Evolutionary conservation across 2,888 invertebrate species (phyloP).

Genomic region (Plebejus melissa): DNA sequence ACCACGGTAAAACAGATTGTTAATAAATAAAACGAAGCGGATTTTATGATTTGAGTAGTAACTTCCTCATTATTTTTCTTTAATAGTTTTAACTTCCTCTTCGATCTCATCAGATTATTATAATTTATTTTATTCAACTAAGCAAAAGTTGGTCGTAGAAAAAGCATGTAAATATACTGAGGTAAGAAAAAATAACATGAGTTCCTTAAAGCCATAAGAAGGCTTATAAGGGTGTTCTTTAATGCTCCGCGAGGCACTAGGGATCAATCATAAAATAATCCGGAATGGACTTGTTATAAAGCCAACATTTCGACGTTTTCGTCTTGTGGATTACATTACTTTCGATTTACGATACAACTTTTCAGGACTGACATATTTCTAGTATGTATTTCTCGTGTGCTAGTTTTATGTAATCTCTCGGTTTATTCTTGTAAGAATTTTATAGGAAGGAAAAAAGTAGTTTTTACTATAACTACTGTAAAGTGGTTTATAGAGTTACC

Average conservation of each 20-base stretch:
- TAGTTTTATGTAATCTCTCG: neutral
- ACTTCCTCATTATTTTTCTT: too few species aligned
- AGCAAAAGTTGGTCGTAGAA: neutral
- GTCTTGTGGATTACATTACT: neutral
- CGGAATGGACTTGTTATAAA: constrained; percentile 26
- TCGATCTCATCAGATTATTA: neutral
- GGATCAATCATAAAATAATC: constrained; percentile 25
- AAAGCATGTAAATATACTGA: neutral
- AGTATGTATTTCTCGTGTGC: neutral
- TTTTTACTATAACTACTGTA: neutral
- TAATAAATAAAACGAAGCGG: too few species aligned
- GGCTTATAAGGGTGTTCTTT: constrained; percentile 23
- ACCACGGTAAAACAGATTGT: too few species aligned
- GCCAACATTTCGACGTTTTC: constrained; percentile 20
- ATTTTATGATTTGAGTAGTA: too few species aligned
- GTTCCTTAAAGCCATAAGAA: neutral
- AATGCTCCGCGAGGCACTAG: neutral
- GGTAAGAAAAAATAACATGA: constrained; percentile 9
- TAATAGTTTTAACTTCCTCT: neutral
- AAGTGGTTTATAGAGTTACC: neutral
- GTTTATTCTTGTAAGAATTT: neutral
- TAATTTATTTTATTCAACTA: neutral
- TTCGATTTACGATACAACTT: neutral
- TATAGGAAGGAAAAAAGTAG: neutral
- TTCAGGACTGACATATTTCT: constrained; percentile 1